Percentiles rank a stretch among this genome's conserved stretches.
Conservation (phyloP, 2,113 vertebrate genomes). For the Machaerirhynchus nigripectus region DNA sequence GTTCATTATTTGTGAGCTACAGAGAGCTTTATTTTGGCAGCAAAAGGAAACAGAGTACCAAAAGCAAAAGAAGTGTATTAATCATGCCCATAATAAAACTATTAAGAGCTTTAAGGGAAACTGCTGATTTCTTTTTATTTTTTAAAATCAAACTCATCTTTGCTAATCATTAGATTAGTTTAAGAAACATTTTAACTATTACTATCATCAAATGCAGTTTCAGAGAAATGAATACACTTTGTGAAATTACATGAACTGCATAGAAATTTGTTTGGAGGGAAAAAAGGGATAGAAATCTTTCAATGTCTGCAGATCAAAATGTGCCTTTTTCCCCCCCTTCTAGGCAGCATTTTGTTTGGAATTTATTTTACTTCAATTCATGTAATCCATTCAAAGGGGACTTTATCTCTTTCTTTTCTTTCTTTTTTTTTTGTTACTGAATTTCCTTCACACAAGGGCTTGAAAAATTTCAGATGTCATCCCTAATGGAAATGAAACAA, state of each 20-base stretch:
- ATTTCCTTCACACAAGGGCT: conserved; percentile 23
- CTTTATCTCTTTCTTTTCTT: background rate
- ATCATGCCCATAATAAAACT: background rate
- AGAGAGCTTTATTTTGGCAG: background rate
- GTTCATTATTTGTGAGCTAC: background rate
- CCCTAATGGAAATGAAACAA: conserved; percentile 1
- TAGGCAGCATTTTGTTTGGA: background rate
- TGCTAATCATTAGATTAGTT: background rate
- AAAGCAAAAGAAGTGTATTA: background rate
- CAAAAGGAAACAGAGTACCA: background rate
- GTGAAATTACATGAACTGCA: background rate
- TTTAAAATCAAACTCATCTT: background rate
- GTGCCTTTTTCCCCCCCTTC: fast-evolving
- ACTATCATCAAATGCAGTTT: background rate
- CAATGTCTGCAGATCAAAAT: background rate
- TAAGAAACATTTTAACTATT: conserved; percentile 20
- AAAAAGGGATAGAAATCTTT: background rate
- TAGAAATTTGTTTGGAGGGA: background rate
- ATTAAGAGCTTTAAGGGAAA: conserved; percentile 6
- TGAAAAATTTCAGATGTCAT: background rate
- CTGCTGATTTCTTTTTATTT: background rate
- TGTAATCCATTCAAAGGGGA: background rate
- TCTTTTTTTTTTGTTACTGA: background rate
- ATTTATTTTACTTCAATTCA: background rate
- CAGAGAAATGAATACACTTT: background rate